Evolutionary conservation across 2,888 invertebrate genomes (phyloP), one percentile per base, ranked within the genome.

Genomic region (Metellina segmentata): DNA sequence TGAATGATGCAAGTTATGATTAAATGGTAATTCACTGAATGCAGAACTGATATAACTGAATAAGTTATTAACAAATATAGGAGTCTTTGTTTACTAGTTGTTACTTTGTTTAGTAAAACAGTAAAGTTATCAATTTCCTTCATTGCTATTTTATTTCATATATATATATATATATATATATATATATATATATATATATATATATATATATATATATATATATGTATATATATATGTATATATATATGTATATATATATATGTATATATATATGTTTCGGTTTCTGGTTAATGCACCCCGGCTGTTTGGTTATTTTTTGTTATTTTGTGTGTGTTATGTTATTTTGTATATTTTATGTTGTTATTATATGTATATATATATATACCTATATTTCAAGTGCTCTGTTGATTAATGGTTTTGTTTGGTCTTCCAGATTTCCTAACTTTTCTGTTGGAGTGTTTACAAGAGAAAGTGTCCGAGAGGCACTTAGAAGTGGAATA

Each of bases 401-500:
- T 72, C n/a, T 19, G 1, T 20, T 72, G n/a, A 34, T 13, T 11
- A 4, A 1, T n/a, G 53, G 11, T 74, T 74, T 8, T 78, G 89
- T 83, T 34, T 34, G 34, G 34, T 16, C 8, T 78, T 77, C 48
- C 61, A 97, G 99, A 94, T 99, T 99, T 96, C 98, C 99, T 0
- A 99, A 99, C 95, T 96, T 99, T 94, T 97, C 98, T 79, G 98
- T 99, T 86, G 99, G 98, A 2, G 97, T 98, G 92, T 96, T 99
- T 93, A 98, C 99, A 0, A 96, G 99, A 89, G 98, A 99, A 95
- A 99, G 99, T 0, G 97, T 99, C 48, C 96, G 99, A 1, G 97
- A 97, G 94, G 99, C 99, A n/a, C 96, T 99, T 83, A 96, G 97
- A 93, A 98, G 98, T 93, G 99, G 99, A 78, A 99, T 99, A 94